These are phyloP conservation scores for Pristis pectinata DNA, from an alignment of 2,797 vertebrate species.

Conservation along the genomic window DNA sequence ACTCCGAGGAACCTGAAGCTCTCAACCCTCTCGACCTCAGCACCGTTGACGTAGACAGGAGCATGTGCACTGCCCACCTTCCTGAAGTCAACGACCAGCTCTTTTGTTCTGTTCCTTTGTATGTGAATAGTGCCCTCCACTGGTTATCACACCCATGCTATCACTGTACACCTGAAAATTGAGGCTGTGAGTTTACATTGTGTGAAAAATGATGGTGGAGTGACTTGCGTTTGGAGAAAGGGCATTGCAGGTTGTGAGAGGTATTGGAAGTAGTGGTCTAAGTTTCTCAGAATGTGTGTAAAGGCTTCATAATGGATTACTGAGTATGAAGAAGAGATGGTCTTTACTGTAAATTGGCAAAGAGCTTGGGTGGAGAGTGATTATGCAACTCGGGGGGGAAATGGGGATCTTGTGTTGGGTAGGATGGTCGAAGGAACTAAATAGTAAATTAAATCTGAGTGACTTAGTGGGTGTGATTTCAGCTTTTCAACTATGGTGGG, in stretches of 20 bases:
- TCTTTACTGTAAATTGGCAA: background rate
- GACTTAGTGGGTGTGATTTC: too few relatives aligned
- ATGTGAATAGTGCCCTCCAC: background rate
- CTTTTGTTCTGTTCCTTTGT: too few relatives aligned
- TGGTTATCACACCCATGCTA: background rate
- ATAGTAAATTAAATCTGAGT: too few relatives aligned
- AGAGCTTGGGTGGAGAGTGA: background rate
- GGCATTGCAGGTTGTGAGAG: background rate
- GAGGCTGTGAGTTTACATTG: background rate
- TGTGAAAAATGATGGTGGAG: background rate
- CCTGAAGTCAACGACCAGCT: too few relatives aligned
- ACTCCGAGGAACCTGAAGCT: too few relatives aligned
- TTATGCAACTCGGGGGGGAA: background rate
- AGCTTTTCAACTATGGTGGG: too few relatives aligned
- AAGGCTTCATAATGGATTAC: background rate
- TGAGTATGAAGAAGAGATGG: background rate
- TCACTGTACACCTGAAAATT: background rate
- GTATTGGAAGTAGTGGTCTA: background rate
- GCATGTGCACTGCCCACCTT: too few relatives aligned
- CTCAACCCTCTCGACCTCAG: too few relatives aligned
- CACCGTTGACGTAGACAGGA: too few relatives aligned
- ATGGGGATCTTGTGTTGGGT: too few relatives aligned
- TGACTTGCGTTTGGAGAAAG: background rate
- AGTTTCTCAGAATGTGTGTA: background rate
- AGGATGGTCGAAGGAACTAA: too few relatives aligned